These are phyloP conservation scores for Pangasius larnaudii DNA, from an alignment of 2,797 vertebrate genomes.

Conservation along the genomic window DNA sequence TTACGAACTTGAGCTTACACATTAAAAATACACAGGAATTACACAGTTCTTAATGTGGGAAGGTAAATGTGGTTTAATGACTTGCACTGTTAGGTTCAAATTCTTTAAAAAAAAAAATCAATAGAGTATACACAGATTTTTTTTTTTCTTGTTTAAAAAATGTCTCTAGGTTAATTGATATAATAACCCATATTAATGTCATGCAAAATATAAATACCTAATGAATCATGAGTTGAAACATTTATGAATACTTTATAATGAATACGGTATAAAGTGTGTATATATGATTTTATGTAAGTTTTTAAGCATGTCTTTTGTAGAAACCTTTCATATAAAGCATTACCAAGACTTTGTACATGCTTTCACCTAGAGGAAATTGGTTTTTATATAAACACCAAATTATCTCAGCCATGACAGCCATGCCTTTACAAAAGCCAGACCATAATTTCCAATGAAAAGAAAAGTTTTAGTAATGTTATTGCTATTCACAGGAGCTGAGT, in stretches of 20 bases:
- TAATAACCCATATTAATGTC: neutral
- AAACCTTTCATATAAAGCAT: neutral
- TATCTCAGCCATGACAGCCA: neutral
- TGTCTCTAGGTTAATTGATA: neutral
- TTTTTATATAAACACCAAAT: neutral
- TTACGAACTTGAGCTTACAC: neutral
- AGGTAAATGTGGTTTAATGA: neutral
- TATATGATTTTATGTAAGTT: neutral
- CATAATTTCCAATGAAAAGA: slow-evolving; percentile 1
- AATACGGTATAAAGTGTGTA: too few species aligned
- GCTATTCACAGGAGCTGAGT: neutral
- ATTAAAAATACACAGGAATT: neutral
- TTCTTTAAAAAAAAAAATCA: neutral
- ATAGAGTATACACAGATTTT: neutral
- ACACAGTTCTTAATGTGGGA: neutral
- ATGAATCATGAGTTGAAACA: neutral
- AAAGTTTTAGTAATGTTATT: neutral
- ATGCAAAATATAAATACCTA: neutral
- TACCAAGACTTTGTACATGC: neutral
- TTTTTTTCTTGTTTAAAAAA: neutral
- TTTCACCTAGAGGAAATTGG: neutral
- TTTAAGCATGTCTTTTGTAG: neutral
- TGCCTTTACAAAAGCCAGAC: neutral
- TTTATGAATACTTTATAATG: neutral
- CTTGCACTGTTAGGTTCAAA: neutral